phyloP scores from a whole-genome alignment of 2,888 invertebrate genomes.

The Cepaea hortensis region DNA sequence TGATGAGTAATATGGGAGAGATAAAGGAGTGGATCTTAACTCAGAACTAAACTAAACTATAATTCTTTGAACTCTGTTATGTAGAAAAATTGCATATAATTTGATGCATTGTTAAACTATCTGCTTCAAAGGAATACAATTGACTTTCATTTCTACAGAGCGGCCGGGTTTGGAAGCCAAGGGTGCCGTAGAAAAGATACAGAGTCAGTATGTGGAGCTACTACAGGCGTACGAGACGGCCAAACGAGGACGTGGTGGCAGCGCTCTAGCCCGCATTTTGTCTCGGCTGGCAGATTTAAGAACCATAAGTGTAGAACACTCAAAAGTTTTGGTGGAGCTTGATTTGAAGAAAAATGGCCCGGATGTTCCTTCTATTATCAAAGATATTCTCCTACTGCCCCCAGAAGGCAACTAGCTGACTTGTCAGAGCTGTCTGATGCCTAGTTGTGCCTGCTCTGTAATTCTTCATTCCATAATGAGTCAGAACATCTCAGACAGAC shows the following conservation, averaged over 20 bases:
- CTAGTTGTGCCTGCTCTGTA: too few relatives aligned
- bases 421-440: too few relatives aligned
- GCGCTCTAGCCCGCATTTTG: slow-evolving; percentile 90
- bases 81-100: too few relatives aligned
- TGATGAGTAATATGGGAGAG: too few relatives aligned
- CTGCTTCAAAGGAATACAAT: too few relatives aligned
- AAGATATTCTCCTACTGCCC: slow-evolving; percentile 40
- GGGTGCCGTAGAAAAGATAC: slow-evolving; percentile 95
- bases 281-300: slow-evolving; percentile 94
- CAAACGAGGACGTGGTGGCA: slow-evolving; percentile 71
- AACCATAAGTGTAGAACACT: slow-evolving; percentile 96
- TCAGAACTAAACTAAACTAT: too few relatives aligned
- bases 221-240: slow-evolving; percentile 93
- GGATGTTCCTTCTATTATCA: slow-evolving; percentile 44
- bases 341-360: slow-evolving; percentile 39
- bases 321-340: slow-evolving; percentile 87
- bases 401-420: slow-evolving; percentile 28
- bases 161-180: slow-evolving; percentile 92
- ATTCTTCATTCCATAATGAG: too few relatives aligned
- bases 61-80: too few relatives aligned
- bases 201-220: slow-evolving; percentile 95
- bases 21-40: too few relatives aligned
- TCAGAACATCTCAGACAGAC: too few relatives aligned
- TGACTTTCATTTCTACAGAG: slow-evolving; percentile 78
- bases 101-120: too few relatives aligned